Evolutionary conservation across 2,113 vertebrate genomes (phyloP), one percentile per base, ranked within the genome.

Genomic region (Scartelaos histophorus): DNA sequence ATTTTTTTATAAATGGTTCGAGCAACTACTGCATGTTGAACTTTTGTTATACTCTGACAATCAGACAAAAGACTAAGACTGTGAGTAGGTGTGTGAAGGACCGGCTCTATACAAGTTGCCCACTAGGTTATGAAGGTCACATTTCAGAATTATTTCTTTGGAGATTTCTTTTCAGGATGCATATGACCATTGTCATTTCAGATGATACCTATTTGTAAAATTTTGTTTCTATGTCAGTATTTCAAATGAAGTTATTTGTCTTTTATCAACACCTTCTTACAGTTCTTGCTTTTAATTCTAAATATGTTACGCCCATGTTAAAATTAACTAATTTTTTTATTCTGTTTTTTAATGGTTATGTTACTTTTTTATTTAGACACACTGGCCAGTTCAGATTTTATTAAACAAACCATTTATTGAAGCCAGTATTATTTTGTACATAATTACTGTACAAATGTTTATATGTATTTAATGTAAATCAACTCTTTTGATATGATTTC

Each of bases 361-460:
- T 72, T 61, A 56, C 35, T 38, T 70, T 19, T 46, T 71, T 43
- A 38, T 53, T 60, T 47, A 29, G 25, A 51, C 65, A 51, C 13
- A 3, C 78, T 73, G 35, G 21, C 22, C 22, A 51, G 58, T 72
- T 61, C 29, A 67, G 61, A 78, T 66, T 49, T 83, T 67, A 47
- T 56, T 17, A 54, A 45, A 66, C 17, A 64, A 17, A 71, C 67
- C 21, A 34, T 35, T 70, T 78, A 15, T 51, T 17, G 65, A 70
- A 65, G 79, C 72, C 51, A 80, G 56, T 80, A 62, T 85, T 85
- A 80, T 78, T 87, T 81, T 80, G 81, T 87, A 80, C 19, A 75
- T 56, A 71, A 35, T 13, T 34, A 17, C 61, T 43, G 85, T 90
- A 84, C 64, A 90, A 68, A 87, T 90, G 82, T 90, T 87, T 69